phyloP scores from a whole-genome alignment of 1,140 invertebrate species.

The Caligus rogercresseyi region DNA sequence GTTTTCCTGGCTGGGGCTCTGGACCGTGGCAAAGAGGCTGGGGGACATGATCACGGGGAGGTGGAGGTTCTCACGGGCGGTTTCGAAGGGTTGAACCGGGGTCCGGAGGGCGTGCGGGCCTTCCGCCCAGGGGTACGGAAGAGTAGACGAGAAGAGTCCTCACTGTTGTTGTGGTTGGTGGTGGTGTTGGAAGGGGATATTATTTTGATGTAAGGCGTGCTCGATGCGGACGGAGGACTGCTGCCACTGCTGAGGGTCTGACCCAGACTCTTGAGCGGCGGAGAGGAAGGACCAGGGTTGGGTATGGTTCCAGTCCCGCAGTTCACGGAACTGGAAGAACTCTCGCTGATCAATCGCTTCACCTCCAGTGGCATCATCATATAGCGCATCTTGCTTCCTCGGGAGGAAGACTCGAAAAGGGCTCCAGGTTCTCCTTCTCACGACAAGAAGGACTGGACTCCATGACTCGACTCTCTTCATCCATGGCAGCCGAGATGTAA shows the following conservation, averaged over 20 bases:
- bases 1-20: not conserved
- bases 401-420: too few relatives aligned
- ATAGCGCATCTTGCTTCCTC: not conserved
- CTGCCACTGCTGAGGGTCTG: not conserved
- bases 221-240: not conserved
- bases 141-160: not conserved
- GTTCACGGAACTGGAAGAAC: not conserved
- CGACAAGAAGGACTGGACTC: not conserved
- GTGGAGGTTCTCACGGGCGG: not conserved
- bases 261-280: not conserved
- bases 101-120: not conserved
- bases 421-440: not conserved
- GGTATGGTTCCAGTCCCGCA: not conserved
- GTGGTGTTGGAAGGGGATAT: too few relatives aligned
- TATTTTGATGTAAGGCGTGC: not conserved
- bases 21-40: not conserved
- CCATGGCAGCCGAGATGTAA: not conserved
- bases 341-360: not conserved
- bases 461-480: not conserved
- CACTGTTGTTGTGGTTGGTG: too few relatives aligned
- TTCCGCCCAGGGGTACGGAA: not conserved
- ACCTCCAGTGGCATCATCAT: not conserved
- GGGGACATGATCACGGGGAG: not conserved
- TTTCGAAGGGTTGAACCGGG: constrained; percentile 7
- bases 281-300: not conserved